Conservation (phyloP, 2,888 invertebrate genomes). For the Priocnemis perturbator region DNA sequence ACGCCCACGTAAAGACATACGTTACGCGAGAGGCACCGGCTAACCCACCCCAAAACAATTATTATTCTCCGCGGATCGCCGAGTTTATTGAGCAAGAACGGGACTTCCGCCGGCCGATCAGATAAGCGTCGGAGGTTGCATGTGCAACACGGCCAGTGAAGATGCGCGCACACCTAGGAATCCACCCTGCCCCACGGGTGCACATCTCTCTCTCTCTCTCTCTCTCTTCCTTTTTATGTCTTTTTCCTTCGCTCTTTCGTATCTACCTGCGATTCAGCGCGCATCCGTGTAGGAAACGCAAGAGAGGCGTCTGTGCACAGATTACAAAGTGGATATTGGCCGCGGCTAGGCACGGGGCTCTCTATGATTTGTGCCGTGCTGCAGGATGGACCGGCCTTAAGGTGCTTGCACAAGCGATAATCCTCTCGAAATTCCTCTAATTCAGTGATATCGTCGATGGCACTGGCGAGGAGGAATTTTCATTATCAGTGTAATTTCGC, state of each 20-base stretch:
- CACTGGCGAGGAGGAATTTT: too few relatives aligned
- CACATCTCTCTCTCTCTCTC: too few relatives aligned
- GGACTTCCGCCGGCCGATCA: slow-evolving; percentile 61
- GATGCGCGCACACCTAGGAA: slow-evolving; percentile 36
- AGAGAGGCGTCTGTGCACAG: slow-evolving; percentile 36
- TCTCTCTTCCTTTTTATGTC: too few relatives aligned
- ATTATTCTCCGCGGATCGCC: slow-evolving; percentile 57
- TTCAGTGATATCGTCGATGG: too few relatives aligned
- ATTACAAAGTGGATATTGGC: slow-evolving; percentile 53
- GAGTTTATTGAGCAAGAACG: slow-evolving; percentile 64
- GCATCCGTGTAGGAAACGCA: slow-evolving; percentile 13
- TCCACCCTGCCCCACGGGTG: slow-evolving; percentile 14
- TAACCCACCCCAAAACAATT: slow-evolving; percentile 40
- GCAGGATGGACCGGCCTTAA: slow-evolving; percentile 28
- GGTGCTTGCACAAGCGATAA: slow-evolving; percentile 24
- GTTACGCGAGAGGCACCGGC: too few relatives aligned
- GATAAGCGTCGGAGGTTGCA: slow-evolving; percentile 51
- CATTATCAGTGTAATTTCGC: too few relatives aligned
- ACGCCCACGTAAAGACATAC: too few relatives aligned
- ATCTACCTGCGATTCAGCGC: slow-evolving; percentile 26
- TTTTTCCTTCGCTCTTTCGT: slow-evolving; percentile 1
- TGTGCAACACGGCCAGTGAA: slow-evolving; percentile 37
- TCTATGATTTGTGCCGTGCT: slow-evolving; percentile 36
- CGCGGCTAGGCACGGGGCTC: slow-evolving; percentile 27
- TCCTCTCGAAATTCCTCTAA: too few relatives aligned